Evolutionary conservation across 2,888 invertebrate species (phyloP), one percentile per base, ranked within the genome.

Genomic region (Hyposoter didymator): DNA sequence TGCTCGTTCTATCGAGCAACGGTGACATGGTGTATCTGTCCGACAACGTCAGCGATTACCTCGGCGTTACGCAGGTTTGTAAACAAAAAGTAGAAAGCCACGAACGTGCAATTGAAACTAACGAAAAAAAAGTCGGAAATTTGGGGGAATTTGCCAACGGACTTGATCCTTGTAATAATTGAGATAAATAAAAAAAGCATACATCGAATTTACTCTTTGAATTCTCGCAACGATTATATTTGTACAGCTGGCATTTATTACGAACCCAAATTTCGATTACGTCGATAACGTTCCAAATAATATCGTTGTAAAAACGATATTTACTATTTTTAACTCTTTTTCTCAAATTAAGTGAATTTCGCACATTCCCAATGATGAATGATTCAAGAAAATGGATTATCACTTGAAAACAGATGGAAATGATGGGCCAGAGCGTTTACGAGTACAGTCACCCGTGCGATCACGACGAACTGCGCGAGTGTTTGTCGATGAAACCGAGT

Each of bases 361-460:
- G 14, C n/a, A 49, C 32, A 32, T 17, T 19, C n/a, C 7, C 32
- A 0, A 14, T 17, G 17, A 52, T n/a, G 2, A 35, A 22, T 19
- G 19, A 35, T 73, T n/a, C 47, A 7, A 78, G 8, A 5, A 28
- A 52, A 43, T 19, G 19, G 19, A 73, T 67, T 35, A 8, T 59
- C 17, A 39, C 19, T 22, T 86, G 75, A 45, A 76, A 90, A 66
- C 94, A 99, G 99, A 97, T 99, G 95, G 99, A 99, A 94, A 95
- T 99, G 92, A 97, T 99, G 96, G 99, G 99, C 0, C 98, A 99
- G 93, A 98, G 97, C 92, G 96, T 99, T 59, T 98, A 96, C 94
- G 99, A 99, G 92, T 99, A 98, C 94, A 97, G 97, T 87, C 99
- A 99, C 94, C 98, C 98, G 4, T 98, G 98, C 93, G 99, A 99